phyloP scores from a whole-genome alignment of 1,140 invertebrate species.

The Leptopilina clavipes region DNA sequence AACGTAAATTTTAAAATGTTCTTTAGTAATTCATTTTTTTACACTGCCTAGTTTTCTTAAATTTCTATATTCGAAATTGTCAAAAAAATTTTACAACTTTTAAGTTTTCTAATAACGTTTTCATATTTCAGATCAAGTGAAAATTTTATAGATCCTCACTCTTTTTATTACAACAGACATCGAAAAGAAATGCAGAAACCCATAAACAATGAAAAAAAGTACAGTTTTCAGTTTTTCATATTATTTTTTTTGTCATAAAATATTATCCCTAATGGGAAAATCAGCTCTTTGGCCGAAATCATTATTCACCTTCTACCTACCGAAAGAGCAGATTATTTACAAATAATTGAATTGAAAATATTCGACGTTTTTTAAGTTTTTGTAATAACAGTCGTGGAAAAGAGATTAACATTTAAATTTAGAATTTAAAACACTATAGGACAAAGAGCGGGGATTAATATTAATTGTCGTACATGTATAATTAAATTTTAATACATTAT shows the following conservation, averaged over 20 bases:
- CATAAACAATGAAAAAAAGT: conserved; percentile 7
- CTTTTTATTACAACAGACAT: conserved; percentile 55
- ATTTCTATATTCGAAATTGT: neutral
- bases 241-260: conserved; percentile 24
- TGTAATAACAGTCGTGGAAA: too few species aligned
- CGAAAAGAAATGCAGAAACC: conserved; percentile 34
- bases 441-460: too few species aligned
- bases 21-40: neutral
- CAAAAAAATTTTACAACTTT: neutral
- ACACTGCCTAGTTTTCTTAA: neutral
- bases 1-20: conserved; percentile 21
- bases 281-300: too few species aligned
- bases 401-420: too few species aligned
- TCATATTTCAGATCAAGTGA: conserved; percentile 45
- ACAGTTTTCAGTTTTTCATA: neutral
- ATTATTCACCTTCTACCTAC: too few species aligned
- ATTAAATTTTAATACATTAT: too few species aligned
- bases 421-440: too few species aligned
- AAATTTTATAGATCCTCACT: conserved; percentile 58
- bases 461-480: too few species aligned
- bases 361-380: too few species aligned
- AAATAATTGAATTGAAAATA: too few species aligned
- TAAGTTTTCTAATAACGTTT: conserved; percentile 12
- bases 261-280: too few species aligned
- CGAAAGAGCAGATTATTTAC: too few species aligned